Base-by-base conservation (phyloP, 2,888 invertebrate genomes). In the Drosophila percnosoma region DNA sequence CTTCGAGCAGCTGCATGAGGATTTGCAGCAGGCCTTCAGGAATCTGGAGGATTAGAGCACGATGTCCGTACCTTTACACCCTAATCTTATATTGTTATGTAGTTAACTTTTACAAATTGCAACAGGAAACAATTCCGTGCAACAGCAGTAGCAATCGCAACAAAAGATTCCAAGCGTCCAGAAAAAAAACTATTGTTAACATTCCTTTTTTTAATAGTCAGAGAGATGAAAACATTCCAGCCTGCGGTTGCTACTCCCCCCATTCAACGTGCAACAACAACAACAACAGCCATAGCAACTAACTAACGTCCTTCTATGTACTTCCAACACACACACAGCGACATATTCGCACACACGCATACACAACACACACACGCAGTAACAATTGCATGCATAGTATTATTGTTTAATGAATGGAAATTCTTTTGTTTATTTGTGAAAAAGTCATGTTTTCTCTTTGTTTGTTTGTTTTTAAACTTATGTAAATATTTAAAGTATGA, bases 21-120 rank as follows among this genome's bases (percentile, higher is more conserved):
- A 98, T 93, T 98, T 99, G 95, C 97, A 98, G 90, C 97, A 97
- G 92, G 97, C 98, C 89, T 99, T 99, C 95, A 97, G 99, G 93
- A 99, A 99, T 95, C 95, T 99, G 92, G 99, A 99, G 95, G 99
- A 99, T 94, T 98, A 98, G 95, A 82, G 72, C 70, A 54, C 58
- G 60, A 61, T 84, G 75, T 88, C 85, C 80, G 83, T 87, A 90
- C 83, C 85, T 85, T 89, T 90, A 87, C 87, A 90, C 75, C 78
- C 86, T 91, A 89, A 90, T 88, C 79, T 90, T 86, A 87, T 90
- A 90, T 85, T 87, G 87, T 87, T 87, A 87, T 87, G 73, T 87
- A 87, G 87, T 87, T 87, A 91, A 87, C 85, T 81, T 79, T 87
- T 91, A 91, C 86, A 90, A 83, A 73, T 55, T 81, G 77, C 68